phyloP scores from a whole-genome alignment of 1,140 invertebrate species.

The Megalopta genalis region DNA sequence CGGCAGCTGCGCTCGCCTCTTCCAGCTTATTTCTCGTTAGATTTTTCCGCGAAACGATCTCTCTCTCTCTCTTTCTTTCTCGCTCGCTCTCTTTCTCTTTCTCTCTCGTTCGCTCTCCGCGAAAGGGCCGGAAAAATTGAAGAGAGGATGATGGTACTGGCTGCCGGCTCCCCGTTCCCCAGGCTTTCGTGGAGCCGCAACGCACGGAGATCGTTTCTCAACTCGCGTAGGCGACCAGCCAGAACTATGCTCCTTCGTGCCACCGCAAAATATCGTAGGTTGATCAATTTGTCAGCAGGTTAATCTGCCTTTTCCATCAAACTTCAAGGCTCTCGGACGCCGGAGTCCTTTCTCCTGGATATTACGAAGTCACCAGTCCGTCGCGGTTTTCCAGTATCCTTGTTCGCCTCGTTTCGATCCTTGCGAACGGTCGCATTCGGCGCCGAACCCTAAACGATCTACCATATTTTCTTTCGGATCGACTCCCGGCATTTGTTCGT shows the following conservation, averaged over 20 bases:
- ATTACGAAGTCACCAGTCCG: constrained; percentile 22
- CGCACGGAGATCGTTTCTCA: constrained; percentile 10
- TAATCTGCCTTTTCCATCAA: constrained; percentile 58
- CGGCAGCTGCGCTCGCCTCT: constrained; percentile 48
- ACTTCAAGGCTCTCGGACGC: constrained; percentile 35
- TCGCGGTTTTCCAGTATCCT: constrained; percentile 36
- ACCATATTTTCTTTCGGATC: no score
- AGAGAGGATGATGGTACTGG: no score
- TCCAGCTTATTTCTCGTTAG: constrained; percentile 52
- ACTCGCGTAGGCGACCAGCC: constrained; percentile 28
- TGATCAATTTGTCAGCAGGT: constrained; percentile 46
- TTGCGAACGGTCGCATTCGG: no score
- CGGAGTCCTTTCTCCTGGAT: constrained; percentile 50
- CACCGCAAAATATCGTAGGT: constrained; percentile 39
- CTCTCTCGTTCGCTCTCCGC: no score
- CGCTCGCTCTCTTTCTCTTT: no score
- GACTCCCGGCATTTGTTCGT: no score
- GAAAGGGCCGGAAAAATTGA: no score
- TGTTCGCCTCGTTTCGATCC: no score
- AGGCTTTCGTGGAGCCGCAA: neutral
- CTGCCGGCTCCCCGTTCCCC: no score
- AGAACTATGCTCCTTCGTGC: constrained; percentile 13
- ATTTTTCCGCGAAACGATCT: constrained; percentile 25
- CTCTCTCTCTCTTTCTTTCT: no score
- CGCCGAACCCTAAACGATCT: no score